Base-by-base conservation (phyloP, 2,888 invertebrate genomes). In the Chloromyia formosa region DNA sequence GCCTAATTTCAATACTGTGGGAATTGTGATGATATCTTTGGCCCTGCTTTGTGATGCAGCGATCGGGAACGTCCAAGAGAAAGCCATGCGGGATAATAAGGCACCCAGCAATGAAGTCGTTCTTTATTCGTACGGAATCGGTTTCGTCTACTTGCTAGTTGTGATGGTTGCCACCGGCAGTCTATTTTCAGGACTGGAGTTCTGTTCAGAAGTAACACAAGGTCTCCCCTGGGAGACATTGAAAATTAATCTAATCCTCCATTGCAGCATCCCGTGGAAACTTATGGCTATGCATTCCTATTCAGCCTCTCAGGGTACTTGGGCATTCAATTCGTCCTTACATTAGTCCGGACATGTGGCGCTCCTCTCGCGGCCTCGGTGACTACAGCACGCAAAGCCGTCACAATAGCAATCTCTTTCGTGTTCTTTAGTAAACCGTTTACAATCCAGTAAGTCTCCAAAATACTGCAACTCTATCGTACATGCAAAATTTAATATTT, bases 41-140 rank as follows among this genome's bases (percentile, higher is more conserved):
- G 98, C 98, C 0, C 85, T 98, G 69, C 86, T 97, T 1, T 97
- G 97, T 81, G 98, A 98, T 86, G 98, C 98, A 0, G 89, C 94
- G 10, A 97, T 98, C 78, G 98, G 98, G 20, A 98, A 98, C 86
- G 93, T 97, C 0, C 98, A 98, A 86, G 98, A 98, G 84, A 97
- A 97, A 83, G 92, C 93, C 0, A 96, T 98, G 93, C 94, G 93
- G 80, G 89, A 90, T 77, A 89, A 92, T 82, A 90, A 91, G 77
- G 95, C 95, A 0, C 88, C 92, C 0, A 97, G 95, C 84, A 93
- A 94, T 78, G 97, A 98, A 88, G 93, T 98, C 64, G 96, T 96
- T 0, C 88, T 95, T 73, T 97, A 95, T 82, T 97, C 97, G 0
- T 98, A 97, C 84, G 90, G 92, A 0, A 89, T 98, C 79, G 98